phyloP scores from a whole-genome alignment of 2,888 invertebrate species.

The Cantharis rustica region DNA sequence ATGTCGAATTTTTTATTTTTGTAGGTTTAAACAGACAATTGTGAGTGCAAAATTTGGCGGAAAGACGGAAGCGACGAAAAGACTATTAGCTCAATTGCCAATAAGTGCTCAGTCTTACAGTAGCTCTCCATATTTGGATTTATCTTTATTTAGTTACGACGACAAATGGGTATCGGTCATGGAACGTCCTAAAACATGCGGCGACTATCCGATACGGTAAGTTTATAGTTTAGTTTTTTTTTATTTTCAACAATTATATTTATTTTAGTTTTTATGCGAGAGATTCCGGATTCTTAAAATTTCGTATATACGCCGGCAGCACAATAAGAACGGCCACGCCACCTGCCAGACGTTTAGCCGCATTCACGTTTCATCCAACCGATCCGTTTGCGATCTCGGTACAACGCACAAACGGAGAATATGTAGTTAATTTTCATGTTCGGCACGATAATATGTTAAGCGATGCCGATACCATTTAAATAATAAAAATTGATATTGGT shows the following conservation, averaged over 20 bases:
- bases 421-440: constrained; percentile 94
- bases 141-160: constrained; percentile 90
- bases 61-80: constrained; percentile 83
- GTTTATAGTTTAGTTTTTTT: constrained; percentile 11
- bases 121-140: constrained; percentile 90
- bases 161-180: constrained; percentile 95
- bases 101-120: constrained; percentile 95
- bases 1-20: background rate
- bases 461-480: constrained; percentile 16
- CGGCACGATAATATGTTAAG: constrained; percentile 14
- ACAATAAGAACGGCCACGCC: constrained; percentile 67
- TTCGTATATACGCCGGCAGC: constrained; percentile 74
- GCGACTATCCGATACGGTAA: constrained; percentile 89
- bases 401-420: constrained; percentile 89
- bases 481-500: background rate
- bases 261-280: constrained; percentile 86
- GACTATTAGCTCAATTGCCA: constrained; percentile 88
- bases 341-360: constrained; percentile 79
- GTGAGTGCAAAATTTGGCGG: constrained; percentile 90
- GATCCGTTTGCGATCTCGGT: constrained; percentile 97
- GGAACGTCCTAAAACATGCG: constrained; percentile 93
- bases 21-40: constrained; percentile 86
- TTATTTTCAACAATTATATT: constrained; percentile 57
- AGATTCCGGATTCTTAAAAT: constrained; percentile 73
- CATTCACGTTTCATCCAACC: constrained; percentile 94